Base-by-base conservation (phyloP, 2,113 vertebrate species). In the Gambusia holbrooki region DNA sequence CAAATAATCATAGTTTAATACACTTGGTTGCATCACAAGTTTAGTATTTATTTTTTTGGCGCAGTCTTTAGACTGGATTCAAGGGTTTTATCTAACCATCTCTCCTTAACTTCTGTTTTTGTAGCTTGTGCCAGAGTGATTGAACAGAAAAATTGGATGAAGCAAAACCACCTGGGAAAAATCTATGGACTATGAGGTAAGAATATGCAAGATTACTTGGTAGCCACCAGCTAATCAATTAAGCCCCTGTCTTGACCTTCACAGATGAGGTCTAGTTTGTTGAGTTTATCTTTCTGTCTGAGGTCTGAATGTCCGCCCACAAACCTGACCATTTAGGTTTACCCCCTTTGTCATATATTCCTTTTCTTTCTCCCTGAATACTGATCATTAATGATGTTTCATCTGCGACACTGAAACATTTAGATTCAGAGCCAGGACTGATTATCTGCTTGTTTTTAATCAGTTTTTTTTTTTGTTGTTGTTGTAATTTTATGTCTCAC, bases 391-490 rank as follows among this genome's bases (percentile, higher is more conserved):
- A 65, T 17, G 10, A n/a, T 22, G 33, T 7, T 25, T 33, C 35
- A 37, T 37, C 35, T 37, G 35, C 10, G 35, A 11, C 35, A 11
- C 35, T 37, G 35, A 37, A 37, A 37, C 35, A 12, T 45, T 14
- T 45, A 45, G 12, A 17, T 45, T 17, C 15, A 45, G 42, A 45
- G 42, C 45, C 65, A 12, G 27, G 29, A 25, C 22, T 22, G 17
- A 22, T 54, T 9, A 54, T 54, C 5, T 54, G 51, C 51, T 54
- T 1, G 7, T 54, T 54, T 54, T 54, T 54, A 54, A 22, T 8
- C 7, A 25, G 19, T 19, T 51, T 9, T 63, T 80, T 79, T 82
- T 77, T 74, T 32, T 74, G 27, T 66, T 83, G 77, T 79, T 76
- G 70, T 85, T 79, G 27, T 27, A 35, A 66, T 68, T 74, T 66